Base-by-base conservation (phyloP, 2,888 invertebrate species). In the Vandiemenella viatica region DNA sequence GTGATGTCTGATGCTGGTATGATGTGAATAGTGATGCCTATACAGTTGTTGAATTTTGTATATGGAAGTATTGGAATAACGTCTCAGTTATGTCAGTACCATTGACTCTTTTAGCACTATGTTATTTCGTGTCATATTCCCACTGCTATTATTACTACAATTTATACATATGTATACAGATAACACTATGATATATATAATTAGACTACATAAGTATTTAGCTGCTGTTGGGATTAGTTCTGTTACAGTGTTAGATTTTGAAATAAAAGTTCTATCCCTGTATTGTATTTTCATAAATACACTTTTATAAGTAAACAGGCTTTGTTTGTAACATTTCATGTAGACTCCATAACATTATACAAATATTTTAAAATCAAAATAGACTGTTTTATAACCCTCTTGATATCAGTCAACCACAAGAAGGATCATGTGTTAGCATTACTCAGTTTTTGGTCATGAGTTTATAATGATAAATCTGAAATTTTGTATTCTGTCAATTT, bases 1-100 rank as follows among this genome's bases (percentile, higher is more conserved):
- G n/a, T n/a, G n/a, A n/a, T n/a, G n/a, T n/a, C n/a, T n/a, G n/a
- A n/a, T n/a, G n/a, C n/a, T n/a, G n/a, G n/a, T n/a, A n/a, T n/a
- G n/a, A n/a, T n/a, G n/a, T n/a, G n/a, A n/a, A n/a, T n/a, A n/a
- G n/a, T n/a, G n/a, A n/a, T n/a, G n/a, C n/a, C n/a, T n/a, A 45
- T 37, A 49, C 44, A 49, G 32, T 49, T 49, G 44, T 26, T 43
- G 38, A 49, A 43, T 48, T 48, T 48, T 50, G 45, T 50, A 45
- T 41, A 46, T 40, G 46, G 43, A 42, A 46, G 41, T 49, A 46
- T 50, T 37, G 37, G 37, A 19, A 18, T 37, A 37, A 23, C 26
- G 21, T 32, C 18, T 32, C 37, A 32, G 13, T 18, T 19, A 26
- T 10, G 23, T 32, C 21, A 38, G 8, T 38, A 16, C 16, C 3